Conservation (phyloP, 2,113 vertebrate species). For the Ancistrus triradiatus region DNA sequence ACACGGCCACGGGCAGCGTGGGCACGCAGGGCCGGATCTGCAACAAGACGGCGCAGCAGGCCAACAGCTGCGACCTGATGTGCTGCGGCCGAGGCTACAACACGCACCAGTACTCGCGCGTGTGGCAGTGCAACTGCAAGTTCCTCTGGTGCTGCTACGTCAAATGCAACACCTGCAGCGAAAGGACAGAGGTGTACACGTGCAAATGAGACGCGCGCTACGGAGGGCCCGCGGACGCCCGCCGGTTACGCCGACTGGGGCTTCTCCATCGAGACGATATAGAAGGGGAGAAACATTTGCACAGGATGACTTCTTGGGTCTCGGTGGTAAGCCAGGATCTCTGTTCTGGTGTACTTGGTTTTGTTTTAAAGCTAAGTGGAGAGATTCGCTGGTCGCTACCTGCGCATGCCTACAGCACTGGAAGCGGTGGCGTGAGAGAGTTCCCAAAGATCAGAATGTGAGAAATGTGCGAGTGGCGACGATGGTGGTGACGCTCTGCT, state of each 20-base stretch:
- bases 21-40: conserved; percentile 90
- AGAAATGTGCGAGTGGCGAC: conserved; percentile 12
- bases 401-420: conserved; percentile 53
- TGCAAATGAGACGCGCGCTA: conserved; percentile 81
- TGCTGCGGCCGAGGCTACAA: conserved; percentile 94
- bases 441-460: conserved; percentile 1
- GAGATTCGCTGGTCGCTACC: conserved; percentile 46
- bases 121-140: conserved; percentile 97
- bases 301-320: conserved; percentile 5
- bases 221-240: background rate
- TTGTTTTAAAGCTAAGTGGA: conserved; percentile 17
- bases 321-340: no score
- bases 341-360: no score
- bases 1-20: conserved; percentile 82
- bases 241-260: no score
- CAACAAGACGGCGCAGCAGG: conserved; percentile 87
- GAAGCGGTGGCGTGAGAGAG: conserved; percentile 17
- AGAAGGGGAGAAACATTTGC: conserved; percentile 27
- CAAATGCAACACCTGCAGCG: conserved; percentile 94
- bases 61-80: conserved; percentile 90
- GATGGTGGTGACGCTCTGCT: conserved; percentile 41
- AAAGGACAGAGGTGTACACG: conserved; percentile 91
- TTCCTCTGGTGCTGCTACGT: conserved; percentile 98
- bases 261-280: background rate
- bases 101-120: conserved; percentile 89